phyloP scores from a whole-genome alignment of 2,888 invertebrate species.

The Diplolepis rosae region DNA sequence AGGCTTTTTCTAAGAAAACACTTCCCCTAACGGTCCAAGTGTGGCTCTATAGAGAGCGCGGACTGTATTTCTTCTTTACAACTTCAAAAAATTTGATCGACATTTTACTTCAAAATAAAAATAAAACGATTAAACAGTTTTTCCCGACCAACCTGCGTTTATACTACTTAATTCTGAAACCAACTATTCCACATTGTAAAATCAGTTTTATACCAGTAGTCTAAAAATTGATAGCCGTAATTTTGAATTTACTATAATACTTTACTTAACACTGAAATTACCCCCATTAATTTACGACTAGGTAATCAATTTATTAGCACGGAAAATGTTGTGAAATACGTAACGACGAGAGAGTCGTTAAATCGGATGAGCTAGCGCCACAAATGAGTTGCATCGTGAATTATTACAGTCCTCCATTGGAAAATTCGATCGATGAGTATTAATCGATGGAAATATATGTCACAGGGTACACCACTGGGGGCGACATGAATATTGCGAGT shows the following conservation, averaged over 20 bases:
- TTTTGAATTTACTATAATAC: background rate
- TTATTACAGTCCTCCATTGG: slow-evolving; percentile 39
- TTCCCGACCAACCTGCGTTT: background rate
- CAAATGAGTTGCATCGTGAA: slow-evolving; percentile 42
- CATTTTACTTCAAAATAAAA: no score
- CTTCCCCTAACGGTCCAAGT: no score
- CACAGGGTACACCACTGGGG: background rate
- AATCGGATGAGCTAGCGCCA: slow-evolving; percentile 34
- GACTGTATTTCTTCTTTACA: no score
- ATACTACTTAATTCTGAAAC: background rate
- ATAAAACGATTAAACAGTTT: no score
- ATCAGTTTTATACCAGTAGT: background rate
- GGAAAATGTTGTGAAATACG: slow-evolving; percentile 37
- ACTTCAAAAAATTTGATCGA: no score
- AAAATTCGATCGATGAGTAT: slow-evolving; percentile 28
- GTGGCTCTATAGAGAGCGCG: no score
- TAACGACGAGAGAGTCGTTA: slow-evolving; percentile 34
- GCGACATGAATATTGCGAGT: slow-evolving; percentile 1
- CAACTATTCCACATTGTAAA: background rate
- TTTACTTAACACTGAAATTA: slow-evolving; percentile 16
- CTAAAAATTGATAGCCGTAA: background rate
- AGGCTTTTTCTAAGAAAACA: no score
- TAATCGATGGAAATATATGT: slow-evolving; percentile 24
- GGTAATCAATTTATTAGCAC: slow-evolving; percentile 37
- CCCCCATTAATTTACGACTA: slow-evolving; percentile 43